These are phyloP conservation scores for Campoplex nolae DNA, from an alignment of 2,888 invertebrate species.

Conservation along the genomic window DNA sequence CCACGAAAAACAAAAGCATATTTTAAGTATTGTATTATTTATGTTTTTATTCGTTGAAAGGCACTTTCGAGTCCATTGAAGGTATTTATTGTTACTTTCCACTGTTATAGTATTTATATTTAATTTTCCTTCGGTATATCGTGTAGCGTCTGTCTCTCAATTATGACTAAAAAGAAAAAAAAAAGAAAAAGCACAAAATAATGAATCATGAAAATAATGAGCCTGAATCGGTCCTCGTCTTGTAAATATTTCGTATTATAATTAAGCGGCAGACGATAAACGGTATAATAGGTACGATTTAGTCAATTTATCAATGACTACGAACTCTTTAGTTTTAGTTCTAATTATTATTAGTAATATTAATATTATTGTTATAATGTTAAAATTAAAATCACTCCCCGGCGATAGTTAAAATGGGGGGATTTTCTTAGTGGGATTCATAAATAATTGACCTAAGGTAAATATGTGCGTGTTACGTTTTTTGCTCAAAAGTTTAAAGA, in stretches of 20 bases:
- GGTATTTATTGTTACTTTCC: constrained; percentile 74
- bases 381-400: constrained; percentile 55
- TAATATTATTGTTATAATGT: constrained; percentile 35
- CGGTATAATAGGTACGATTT: constrained; percentile 59
- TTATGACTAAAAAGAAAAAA: constrained; percentile 31
- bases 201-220: neutral
- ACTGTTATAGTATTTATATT: constrained; percentile 74
- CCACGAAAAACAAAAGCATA: constrained; percentile 28
- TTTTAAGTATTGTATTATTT: constrained; percentile 70
- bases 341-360: constrained; percentile 53
- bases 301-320: constrained; percentile 68
- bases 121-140: constrained; percentile 58
- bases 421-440: constrained; percentile 58
- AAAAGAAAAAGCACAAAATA: neutral
- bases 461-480: constrained; percentile 63
- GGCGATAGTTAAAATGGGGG: constrained; percentile 57
- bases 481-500: constrained; percentile 72
- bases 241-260: constrained; percentile 55
- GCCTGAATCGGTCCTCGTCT: constrained; percentile 20
- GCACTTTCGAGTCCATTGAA: constrained; percentile 72
- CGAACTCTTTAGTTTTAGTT: constrained; percentile 66
- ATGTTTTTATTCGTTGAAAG: constrained; percentile 74
- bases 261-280: constrained; percentile 53
- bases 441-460: constrained; percentile 66
- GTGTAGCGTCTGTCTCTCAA: constrained; percentile 56